Evolutionary conservation across 2,113 vertebrate species (phyloP).

Genomic region (Mustela lutreola): DNA sequence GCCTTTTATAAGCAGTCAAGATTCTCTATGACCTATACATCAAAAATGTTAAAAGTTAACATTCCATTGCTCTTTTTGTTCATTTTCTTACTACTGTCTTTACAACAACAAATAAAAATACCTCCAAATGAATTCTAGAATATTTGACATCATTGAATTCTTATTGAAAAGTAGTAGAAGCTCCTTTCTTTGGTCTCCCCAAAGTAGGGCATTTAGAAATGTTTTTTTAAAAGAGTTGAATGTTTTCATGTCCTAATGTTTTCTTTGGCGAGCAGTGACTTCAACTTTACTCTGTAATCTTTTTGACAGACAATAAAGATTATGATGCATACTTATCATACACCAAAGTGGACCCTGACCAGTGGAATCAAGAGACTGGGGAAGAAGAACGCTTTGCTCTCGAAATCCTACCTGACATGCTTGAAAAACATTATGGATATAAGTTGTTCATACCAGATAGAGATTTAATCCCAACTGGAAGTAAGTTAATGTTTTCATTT

Average conservation of each 20-base stretch:
- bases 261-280: constrained; percentile 30
- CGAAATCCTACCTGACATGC: constrained; percentile 98
- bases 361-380: constrained; percentile 98
- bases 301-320: constrained; percentile 96
- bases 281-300: constrained; percentile 68
- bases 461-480: constrained; percentile 99
- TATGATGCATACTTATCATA: constrained; percentile 99
- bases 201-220: constrained; percentile 1
- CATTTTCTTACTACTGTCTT: constrained; percentile 83
- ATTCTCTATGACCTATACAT: constrained; percentile 69
- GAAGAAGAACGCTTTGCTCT: constrained; percentile 99
- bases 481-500: constrained; percentile 89
- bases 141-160: constrained; percentile 73
- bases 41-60: constrained; percentile 79
- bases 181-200: constrained; percentile 62
- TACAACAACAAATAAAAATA: constrained; percentile 83
- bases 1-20: constrained; percentile 78
- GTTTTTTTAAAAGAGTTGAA: constrained; percentile 7
- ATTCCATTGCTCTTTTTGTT: constrained; percentile 83
- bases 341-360: constrained; percentile 99
- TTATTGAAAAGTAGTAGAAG: constrained; percentile 83
- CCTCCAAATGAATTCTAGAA: constrained; percentile 79
- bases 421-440: constrained; percentile 99
- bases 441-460: constrained; percentile 99
- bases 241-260: constrained; percentile 23